Evolutionary conservation across 2,797 vertebrate species (phyloP).

Genomic region (Hyperoplus immaculatus): DNA sequence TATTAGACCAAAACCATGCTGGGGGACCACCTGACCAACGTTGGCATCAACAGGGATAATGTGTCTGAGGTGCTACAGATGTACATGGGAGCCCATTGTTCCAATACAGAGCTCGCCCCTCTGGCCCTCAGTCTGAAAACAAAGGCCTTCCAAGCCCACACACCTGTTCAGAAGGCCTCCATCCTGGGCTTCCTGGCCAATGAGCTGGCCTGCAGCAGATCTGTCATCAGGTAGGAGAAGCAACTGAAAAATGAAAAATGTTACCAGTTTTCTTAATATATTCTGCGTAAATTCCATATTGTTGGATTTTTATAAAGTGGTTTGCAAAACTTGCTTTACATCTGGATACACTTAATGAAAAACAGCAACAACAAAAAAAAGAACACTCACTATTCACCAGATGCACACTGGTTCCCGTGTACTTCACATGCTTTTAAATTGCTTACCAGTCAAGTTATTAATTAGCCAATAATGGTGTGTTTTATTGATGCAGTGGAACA

Average conservation of each 20-base stretch:
- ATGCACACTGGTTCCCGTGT: constrained; percentile 1
- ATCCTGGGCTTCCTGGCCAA: constrained; percentile 95
- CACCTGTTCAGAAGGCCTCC: constrained; percentile 94
- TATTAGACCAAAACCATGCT: constrained; percentile 96
- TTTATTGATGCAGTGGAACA: constrained; percentile 63
- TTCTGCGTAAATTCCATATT: constrained; percentile 3
- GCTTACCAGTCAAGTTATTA: constrained; percentile 43
- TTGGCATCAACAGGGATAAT: constrained; percentile 97
- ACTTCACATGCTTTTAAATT: constrained; percentile 20
- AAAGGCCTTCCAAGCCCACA: constrained; percentile 98
- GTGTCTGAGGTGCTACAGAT: constrained; percentile 98
- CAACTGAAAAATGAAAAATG: background rate
- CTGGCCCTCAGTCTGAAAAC: constrained; percentile 94
- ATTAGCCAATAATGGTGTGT: constrained; percentile 45
- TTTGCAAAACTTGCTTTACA: background rate
- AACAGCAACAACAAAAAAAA: constrained; percentile 1
- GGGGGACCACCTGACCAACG: constrained; percentile 95
- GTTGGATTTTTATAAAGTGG: constrained; percentile 3
- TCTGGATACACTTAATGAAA: constrained; percentile 26
- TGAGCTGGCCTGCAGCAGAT: constrained; percentile 96
- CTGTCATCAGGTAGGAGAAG: constrained; percentile 92
- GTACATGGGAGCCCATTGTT: constrained; percentile 96
- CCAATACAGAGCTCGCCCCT: constrained; percentile 89
- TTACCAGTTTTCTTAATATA: background rate
- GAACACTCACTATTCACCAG: background rate